Base-by-base conservation (phyloP, 2,888 invertebrate genomes). In the Psylliodes chrysocephalus region DNA sequence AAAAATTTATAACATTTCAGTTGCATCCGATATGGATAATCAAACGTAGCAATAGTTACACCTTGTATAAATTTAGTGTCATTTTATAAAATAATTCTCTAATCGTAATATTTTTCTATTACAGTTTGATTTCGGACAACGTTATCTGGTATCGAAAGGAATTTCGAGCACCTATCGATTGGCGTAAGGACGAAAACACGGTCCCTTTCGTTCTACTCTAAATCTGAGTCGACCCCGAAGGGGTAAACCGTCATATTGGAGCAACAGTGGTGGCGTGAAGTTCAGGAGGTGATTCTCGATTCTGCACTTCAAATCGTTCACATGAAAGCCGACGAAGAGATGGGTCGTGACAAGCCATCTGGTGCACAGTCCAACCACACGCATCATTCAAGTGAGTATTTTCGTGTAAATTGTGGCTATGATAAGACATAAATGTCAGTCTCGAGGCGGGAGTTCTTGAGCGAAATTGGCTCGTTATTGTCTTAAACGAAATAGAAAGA, bases 241-340 rank as follows among this genome's bases (percentile, higher is more conserved):
- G 33, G 47, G 38, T 46, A 46, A 46, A 56, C 52, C 62, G 14
- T 62, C 62, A 33, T 25, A 49, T 47, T 62, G 59, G 63, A 63
- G 59, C 19, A 46, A 12, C 52, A 53, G 53, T 53, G 60, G 60
- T 59, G 53, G 57, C 53, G 49, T 30, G 30, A 53, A 33, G 33
- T 64, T 19, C 30, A 40, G 40, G 44, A 57, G 51, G 55, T 46
- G 42, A 55, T 55, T 42, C 49, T 49, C 30, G 54, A 60, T 51
- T 49, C 55, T 12, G 14, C 12, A 49, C 47, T 22, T 54, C 30
- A 54, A n/a, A 42, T 60, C 44, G 49, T 38, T 47, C 55, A 42
- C 59, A 78, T 78, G 78, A 76, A 75, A 75, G 75, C 78, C 60
- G 77, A 77, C 66, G 78, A 78, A 67, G 78, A 78, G 65, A 76